Evolutionary conservation across 2,797 vertebrate species (phyloP), one percentile per base, ranked within the genome.

Genomic region (Fistularia tabacaria): DNA sequence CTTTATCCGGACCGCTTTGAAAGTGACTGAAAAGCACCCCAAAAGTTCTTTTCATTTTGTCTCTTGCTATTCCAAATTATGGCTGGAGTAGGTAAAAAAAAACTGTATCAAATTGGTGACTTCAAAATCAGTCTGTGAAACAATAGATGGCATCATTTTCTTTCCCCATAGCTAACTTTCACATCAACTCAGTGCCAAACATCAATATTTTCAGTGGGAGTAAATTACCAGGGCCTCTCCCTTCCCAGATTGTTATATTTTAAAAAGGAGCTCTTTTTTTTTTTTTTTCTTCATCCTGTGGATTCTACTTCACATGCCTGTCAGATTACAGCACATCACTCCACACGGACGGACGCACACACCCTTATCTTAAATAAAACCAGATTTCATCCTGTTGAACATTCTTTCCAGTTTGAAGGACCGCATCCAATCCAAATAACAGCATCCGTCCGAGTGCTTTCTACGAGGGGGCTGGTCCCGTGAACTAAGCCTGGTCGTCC

Each of bases 321-420:
- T 82, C 69, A 60, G 46, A 54, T 86, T 79, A 65, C 81, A 71
- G 55, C 50, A 49, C 10, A 60, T 75, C 55, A 36, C 51, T 75
- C 74, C 58, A 36, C 36, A 25, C 7, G 44, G 63, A 68, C 64
- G 25, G 25, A 46, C n/a, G n/a, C n/a, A 73, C 53, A 81, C 77
- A 49, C 76, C 82, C 76, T 76, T 49, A 59, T 71, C 69, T 57
- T 80, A 46, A 85, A 79, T 63, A 62, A 70, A 82, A 85, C 71
- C 81, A 78, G 41, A 78, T 76, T 76, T 51, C 14, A 12, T 49
- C 39, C 11, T 9, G 11, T 56, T 51, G 44, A 72, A 69, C 74
- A 63, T 37, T 66, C 41, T 44, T 1, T 51, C 82, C 55, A 25
- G 25, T 25, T 25, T 25, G 25, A 25, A 25, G 25, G 25, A 25